phyloP scores from a whole-genome alignment of 2,113 vertebrate genomes.

The Xerus inauris region DNA sequence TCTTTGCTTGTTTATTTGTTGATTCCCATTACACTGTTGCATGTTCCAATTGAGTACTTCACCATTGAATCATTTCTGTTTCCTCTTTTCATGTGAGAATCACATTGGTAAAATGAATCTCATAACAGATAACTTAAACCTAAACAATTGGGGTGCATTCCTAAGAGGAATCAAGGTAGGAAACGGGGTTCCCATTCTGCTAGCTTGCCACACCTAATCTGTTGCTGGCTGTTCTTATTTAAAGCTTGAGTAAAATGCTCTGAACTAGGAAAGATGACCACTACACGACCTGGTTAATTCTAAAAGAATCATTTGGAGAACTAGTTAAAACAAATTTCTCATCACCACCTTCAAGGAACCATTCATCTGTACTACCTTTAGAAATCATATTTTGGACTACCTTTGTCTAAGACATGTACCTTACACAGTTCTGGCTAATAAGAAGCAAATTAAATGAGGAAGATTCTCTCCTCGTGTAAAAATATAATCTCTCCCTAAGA shows the following conservation, averaged over 20 bases:
- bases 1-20: neutral
- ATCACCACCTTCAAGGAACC: rapidly evolving
- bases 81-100: neutral
- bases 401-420: neutral
- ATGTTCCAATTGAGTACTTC: neutral
- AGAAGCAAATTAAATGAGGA: neutral
- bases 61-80: neutral
- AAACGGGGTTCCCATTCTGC: neutral
- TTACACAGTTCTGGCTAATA: neutral
- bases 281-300: neutral
- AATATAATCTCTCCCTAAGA: neutral
- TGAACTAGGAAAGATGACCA: neutral
- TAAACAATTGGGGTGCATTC: neutral
- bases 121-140: neutral
- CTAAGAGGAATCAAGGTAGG: too few species aligned
- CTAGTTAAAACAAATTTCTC: neutral
- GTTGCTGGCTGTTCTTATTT: neutral
- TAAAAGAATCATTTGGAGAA: neutral
- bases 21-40: neutral
- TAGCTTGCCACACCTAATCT: neutral
- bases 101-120: neutral
- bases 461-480: neutral
- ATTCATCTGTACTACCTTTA: neutral
- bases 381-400: neutral
- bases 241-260: neutral